Conservation (phyloP, 2,113 vertebrate species). For the Polypterus bichir region DNA sequence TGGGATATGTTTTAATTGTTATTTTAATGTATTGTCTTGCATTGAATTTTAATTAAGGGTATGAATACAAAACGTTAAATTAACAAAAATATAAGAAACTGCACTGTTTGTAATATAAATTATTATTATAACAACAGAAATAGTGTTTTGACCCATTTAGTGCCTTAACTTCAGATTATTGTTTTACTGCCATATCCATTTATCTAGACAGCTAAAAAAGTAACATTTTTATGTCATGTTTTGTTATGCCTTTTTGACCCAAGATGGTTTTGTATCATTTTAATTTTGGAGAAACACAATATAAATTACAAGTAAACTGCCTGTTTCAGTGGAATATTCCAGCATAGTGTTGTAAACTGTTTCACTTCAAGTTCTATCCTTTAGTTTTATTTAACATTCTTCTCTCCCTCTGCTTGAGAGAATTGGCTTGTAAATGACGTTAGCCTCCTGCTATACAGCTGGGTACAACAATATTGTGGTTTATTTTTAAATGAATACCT, state of each 20-base stretch:
- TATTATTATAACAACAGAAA: constrained; percentile 91
- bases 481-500: constrained; percentile 81
- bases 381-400: too few relatives aligned
- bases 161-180: constrained; percentile 89
- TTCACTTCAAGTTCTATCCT: too few relatives aligned
- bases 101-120: constrained; percentile 99
- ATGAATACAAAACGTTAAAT: constrained; percentile 84
- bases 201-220: constrained; percentile 44
- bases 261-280: constrained; percentile 43
- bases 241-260: constrained; percentile 31
- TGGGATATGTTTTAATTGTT: constrained; percentile 25
- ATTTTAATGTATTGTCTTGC: constrained; percentile 84
- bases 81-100: constrained; percentile 81
- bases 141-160: constrained; percentile 75
- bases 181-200: constrained; percentile 79
- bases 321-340: constrained; percentile 45
- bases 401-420: constrained; percentile 22
- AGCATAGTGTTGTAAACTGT: constrained; percentile 12
- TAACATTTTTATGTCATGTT: constrained; percentile 18
- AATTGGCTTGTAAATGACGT: constrained; percentile 45
- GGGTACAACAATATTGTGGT: constrained; percentile 49
- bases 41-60: constrained; percentile 67
- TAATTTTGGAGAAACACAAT: constrained; percentile 36
- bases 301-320: constrained; percentile 55
- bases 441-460: constrained; percentile 46